Percentiles rank a stretch among this genome's conserved stretches.
Conservation (phyloP, 2,113 vertebrate species). For the Amphiprion percula region DNA sequence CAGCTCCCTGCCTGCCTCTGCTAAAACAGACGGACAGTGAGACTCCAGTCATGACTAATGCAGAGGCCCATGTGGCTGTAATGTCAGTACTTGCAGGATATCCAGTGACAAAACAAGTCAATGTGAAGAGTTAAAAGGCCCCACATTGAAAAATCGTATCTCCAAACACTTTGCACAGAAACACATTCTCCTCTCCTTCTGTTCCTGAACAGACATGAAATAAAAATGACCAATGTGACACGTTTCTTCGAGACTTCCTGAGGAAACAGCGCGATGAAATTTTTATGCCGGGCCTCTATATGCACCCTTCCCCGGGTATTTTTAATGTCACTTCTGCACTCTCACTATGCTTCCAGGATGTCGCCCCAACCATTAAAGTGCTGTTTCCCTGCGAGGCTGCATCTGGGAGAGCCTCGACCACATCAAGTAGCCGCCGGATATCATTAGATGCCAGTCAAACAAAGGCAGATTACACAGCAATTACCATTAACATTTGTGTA, state of each 20-base stretch:
- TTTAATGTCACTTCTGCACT: conserved; percentile 77
- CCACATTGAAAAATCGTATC: not conserved
- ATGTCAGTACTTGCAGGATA: conserved; percentile 7
- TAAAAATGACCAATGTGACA: conserved; percentile 74
- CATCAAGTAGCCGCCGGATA: conserved; percentile 11
- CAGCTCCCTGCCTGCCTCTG: not conserved
- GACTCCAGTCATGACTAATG: conserved; percentile 3
- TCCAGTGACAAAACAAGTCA: conserved; percentile 37
- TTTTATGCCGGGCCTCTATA: conserved; percentile 76
- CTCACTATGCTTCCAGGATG: conserved; percentile 67
- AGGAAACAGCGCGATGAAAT: conserved; percentile 67
- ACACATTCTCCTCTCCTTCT: not conserved
- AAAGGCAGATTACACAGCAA: not conserved
- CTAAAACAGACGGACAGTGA: not conserved
- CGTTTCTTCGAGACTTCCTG: conserved; percentile 66
- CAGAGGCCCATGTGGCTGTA: not conserved
- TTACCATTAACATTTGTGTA: conserved; percentile 8
- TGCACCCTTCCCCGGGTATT: conserved; percentile 75
- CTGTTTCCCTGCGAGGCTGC: conserved; percentile 4
- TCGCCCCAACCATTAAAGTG: conserved; percentile 43
- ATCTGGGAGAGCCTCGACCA: conserved; percentile 8
- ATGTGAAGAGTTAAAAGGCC: not conserved
- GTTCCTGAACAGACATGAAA: conserved; percentile 69
- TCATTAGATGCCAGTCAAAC: not conserved
- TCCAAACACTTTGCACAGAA: conserved; percentile 1